Base-by-base conservation (phyloP, 2,888 invertebrate species). In the Chrysina gloriosa region DNA sequence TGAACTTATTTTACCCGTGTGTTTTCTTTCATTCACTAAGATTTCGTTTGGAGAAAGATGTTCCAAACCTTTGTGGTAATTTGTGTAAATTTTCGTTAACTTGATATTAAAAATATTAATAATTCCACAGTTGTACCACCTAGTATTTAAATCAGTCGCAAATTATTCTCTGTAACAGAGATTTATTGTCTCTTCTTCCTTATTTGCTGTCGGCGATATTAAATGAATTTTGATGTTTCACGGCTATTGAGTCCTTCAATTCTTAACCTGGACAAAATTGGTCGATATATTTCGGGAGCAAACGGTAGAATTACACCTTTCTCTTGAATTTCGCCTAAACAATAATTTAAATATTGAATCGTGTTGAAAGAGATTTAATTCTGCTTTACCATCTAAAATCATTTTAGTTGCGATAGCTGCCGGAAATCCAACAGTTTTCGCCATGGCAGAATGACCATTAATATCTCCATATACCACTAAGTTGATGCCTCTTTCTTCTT, bases 331-430 rank as follows among this genome's bases (percentile, higher is more conserved):
- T 99, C 99, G 77, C 95, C 95, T 96, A 80, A 42, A 83, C n/a
- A n/a, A n/a, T n/a, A 80, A 70, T 42, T 48, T 2, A 64, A 27
- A 25, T 31, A 19, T 16, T 54, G 29, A 29, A 34, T 45, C 3
- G 14, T 36, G 14, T 36, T 11, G n/a, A 11, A 11, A n/a, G 16
- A 11, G 29, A 54, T 36, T 39, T n/a, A 11, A 4, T 3, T 19
- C 5, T 16, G 1, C 11, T 5, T 82, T 83, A 94, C 97, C 98
- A 83, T 97, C 96, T 9, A 99, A 85, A 70, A 99, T 89, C 99
- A 99, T 99, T 84, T 97, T 97, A 0, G 96, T 91, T 1, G 98
- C 97, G 75, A 99, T 98, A 16, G 96, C 99, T 3, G 97, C 92
- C 0, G 92, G 98, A 84, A 90, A 95, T 19, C 96, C 96, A 5